These are phyloP conservation scores for Cheracebus regulus DNA, from an alignment of 2,797 vertebrate species.

Conservation along the genomic window DNA sequence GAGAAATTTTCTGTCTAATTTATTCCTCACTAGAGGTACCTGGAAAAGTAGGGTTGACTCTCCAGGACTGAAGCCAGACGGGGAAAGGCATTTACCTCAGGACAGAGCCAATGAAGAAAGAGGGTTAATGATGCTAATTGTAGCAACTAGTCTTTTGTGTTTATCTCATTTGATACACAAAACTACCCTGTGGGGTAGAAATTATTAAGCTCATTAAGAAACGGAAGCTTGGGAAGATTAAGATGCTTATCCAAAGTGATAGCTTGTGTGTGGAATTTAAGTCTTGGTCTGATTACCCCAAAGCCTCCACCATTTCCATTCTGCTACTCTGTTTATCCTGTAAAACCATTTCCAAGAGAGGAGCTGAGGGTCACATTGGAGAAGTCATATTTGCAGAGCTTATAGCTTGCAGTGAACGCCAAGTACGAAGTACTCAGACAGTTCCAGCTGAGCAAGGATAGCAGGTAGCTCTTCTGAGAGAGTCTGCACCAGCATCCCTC, in stretches of 20 bases:
- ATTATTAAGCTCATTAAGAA: conserved; percentile 14
- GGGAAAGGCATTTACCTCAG: background rate
- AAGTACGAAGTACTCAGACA: too few species aligned
- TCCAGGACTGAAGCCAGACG: background rate
- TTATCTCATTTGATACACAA: background rate
- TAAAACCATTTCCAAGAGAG: background rate
- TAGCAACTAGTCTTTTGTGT: background rate
- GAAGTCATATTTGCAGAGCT: background rate
- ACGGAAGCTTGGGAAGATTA: background rate
- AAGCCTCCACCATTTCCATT: background rate
- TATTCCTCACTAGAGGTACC: background rate
- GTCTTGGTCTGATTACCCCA: background rate
- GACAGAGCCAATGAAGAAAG: background rate
- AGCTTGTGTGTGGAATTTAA: background rate
- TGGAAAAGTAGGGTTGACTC: background rate
- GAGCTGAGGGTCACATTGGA: background rate
- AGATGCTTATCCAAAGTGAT: background rate
- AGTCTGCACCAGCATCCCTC: too few species aligned
- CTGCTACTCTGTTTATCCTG: background rate
- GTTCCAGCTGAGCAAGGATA: too few species aligned
- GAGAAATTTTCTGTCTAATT: background rate
- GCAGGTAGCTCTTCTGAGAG: too few species aligned
- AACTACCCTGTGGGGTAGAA: background rate
- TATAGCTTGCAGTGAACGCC: too few species aligned
- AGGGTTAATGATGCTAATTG: background rate